phyloP scores from a whole-genome alignment of 2,113 vertebrate species.

The Pluvianellus socialis region DNA sequence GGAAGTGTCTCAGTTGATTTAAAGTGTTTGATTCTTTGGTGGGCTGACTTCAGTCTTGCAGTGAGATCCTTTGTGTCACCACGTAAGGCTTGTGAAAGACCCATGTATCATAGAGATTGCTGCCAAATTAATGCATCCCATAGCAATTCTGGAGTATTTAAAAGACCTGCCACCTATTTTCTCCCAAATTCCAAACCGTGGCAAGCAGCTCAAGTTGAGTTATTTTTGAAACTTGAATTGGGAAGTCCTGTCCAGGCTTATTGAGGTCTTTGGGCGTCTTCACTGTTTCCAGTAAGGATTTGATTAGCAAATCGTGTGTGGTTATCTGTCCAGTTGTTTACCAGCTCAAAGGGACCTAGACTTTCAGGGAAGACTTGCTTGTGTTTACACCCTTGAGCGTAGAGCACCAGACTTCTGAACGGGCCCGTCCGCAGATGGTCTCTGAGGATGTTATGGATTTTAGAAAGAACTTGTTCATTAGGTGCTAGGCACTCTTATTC shows the following conservation, averaged over 20 bases:
- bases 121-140: neutral
- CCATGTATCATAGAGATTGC: fast-evolving
- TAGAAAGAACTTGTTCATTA: neutral
- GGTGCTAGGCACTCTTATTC: neutral
- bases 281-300: neutral
- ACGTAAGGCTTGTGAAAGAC: neutral
- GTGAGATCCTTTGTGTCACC: neutral
- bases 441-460: neutral
- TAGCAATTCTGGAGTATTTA: neutral
- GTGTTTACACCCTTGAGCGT: neutral
- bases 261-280: neutral
- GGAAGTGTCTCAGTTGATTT: neutral
- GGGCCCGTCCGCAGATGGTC: neutral
- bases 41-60: neutral
- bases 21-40: neutral
- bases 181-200: neutral
- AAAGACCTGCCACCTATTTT: neutral
- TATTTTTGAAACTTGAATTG: neutral
- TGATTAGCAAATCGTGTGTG: neutral
- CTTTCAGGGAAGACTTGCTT: neutral
- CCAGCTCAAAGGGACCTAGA: neutral
- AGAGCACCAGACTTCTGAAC: neutral
- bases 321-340: neutral
- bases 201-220: neutral
- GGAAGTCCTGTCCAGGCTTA: neutral